Evolutionary conservation across 1,140 invertebrate genomes (phyloP).

Genomic region (Cydia splendana): DNA sequence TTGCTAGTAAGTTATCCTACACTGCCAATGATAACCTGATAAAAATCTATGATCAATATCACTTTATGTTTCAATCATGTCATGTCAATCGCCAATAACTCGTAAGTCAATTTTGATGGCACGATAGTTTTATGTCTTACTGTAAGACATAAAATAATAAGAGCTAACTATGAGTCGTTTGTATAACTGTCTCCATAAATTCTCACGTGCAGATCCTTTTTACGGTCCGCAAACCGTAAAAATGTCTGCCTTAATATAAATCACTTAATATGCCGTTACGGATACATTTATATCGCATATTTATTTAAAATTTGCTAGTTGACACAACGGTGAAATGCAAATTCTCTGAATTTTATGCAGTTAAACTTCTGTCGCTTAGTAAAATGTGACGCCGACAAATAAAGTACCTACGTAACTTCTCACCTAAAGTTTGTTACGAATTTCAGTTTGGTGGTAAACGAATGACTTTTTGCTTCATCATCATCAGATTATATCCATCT

Average conservation of each 20-base stretch:
- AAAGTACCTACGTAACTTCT: background rate
- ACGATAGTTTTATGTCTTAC: no score
- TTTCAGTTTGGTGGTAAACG: no score
- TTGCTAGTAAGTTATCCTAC: no score
- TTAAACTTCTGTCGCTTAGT: conserved; percentile 11
- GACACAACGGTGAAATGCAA: conserved; percentile 1
- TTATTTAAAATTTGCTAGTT: background rate
- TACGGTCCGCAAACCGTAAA: conserved; percentile 9
- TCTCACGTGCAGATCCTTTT: background rate
- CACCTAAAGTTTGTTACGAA: no score
- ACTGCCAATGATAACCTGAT: no score
- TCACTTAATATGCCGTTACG: conserved; percentile 9
- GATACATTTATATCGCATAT: conserved; percentile 16
- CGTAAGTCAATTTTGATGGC: no score
- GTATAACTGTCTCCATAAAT: background rate
- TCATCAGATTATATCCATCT: no score
- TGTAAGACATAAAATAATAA: no score
- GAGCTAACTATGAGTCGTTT: background rate
- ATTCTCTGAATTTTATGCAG: conserved; percentile 17
- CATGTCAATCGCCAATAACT: no score
- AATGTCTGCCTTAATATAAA: conserved; percentile 7
- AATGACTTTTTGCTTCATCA: no score
- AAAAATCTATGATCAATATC: no score
- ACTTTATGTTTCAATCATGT: no score
- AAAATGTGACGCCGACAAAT: background rate